Evolutionary conservation across 2,797 vertebrate genomes (phyloP).

Genomic region (Oreochromis grahami): DNA sequence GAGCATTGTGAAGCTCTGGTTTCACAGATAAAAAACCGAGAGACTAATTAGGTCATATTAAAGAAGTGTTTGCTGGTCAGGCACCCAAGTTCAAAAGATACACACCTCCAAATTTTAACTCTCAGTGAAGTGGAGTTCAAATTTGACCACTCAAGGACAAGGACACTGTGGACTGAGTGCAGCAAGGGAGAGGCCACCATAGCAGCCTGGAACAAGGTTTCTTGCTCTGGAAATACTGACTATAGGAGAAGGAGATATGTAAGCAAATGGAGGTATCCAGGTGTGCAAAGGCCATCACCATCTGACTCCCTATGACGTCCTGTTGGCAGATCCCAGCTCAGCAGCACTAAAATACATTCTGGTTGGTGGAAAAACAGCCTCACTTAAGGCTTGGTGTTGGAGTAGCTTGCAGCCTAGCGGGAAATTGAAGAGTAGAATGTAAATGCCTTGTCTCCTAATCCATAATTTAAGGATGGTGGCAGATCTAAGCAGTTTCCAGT

Average conservation of each 20-base stretch:
- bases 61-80: not conserved
- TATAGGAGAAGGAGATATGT: not conserved
- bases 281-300: not conserved
- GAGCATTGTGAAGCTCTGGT: not conserved
- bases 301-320: not conserved
- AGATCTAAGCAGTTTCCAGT: not conserved
- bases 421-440: not conserved
- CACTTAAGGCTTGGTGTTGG: not conserved
- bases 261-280: not conserved
- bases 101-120: not conserved
- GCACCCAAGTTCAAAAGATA: not conserved
- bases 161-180: not conserved
- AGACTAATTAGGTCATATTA: not conserved
- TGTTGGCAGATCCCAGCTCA: not conserved
- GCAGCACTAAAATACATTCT: not conserved
- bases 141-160: not conserved
- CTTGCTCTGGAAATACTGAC: not conserved
- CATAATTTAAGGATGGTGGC: not conserved
- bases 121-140: not conserved
- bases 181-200: not conserved
- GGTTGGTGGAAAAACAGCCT: not conserved
- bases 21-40: not conserved
- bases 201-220: not conserved
- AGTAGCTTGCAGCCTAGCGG: fast-evolving
- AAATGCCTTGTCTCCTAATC: not conserved